Percentiles rank a stretch among this genome's conserved stretches.
Conservation (phyloP, 2,113 vertebrate genomes). For the Cinclus cinclus region DNA sequence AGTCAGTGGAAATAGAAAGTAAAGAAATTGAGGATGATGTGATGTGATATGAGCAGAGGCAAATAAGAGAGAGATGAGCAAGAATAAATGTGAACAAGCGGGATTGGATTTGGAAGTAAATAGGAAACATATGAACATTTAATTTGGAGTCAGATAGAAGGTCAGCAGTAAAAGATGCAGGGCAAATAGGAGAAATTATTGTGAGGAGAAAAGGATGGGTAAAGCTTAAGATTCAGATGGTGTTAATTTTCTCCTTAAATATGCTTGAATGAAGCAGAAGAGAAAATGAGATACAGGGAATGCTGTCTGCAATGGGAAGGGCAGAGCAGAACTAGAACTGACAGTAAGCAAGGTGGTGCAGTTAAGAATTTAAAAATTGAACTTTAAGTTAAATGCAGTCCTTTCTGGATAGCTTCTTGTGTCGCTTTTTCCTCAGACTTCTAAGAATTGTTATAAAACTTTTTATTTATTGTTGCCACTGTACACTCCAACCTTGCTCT, state of each 20-base stretch:
- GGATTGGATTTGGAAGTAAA: conserved; percentile 4
- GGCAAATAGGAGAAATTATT: conserved; percentile 8
- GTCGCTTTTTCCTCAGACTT: not conserved
- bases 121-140: conserved; percentile 32
- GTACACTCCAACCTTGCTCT: conserved; percentile 16
- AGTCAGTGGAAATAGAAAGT: not conserved
- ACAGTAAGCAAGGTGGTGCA: conserved; percentile 2
- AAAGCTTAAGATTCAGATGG: not conserved
- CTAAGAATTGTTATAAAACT: not conserved
- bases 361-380: not conserved
- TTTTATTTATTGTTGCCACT: not conserved
- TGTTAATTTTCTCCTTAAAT: conserved; percentile 52
- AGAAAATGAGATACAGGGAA: conserved; percentile 16
- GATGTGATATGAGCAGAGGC: not conserved
- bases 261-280: conserved; percentile 20
- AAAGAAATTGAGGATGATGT: conserved; percentile 3
- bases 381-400: not conserved
- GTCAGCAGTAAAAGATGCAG: conserved; percentile 23
- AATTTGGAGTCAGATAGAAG: conserved; percentile 12
- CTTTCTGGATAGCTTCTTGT: not conserved
- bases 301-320: conserved; percentile 5
- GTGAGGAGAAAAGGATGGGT: not conserved
- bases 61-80: conserved; percentile 12
- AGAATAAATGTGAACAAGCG: conserved; percentile 29
- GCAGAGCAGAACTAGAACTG: conserved; percentile 28